Evolutionary conservation across 2,113 vertebrate species (phyloP), one percentile per base, ranked within the genome.

Genomic region (Eudyptes chrysolophus): DNA sequence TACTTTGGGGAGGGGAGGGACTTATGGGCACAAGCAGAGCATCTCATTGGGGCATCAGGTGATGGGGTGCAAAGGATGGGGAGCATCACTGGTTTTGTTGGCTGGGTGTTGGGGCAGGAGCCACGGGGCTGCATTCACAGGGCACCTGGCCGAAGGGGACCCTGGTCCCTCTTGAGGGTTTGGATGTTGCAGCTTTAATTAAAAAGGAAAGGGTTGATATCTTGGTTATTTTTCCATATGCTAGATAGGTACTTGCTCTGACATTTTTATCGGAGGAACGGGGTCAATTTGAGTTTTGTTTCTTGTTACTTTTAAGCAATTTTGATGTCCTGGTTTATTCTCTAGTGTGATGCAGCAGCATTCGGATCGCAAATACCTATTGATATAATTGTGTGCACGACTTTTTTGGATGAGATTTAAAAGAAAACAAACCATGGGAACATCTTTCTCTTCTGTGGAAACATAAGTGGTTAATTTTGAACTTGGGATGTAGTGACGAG

Each of bases 41-140:
- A 2, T 38, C 48, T 60, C 0, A 0, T 32, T 32, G 24, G 34
- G 27, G 14, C 22, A 9, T 9, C 13, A 14, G 25, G 11, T 34
- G 44, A 19, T 29, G 38, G 30, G 21, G 22, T 40, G 25, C 34
- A 38, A 71, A 36, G 26, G 34, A 8, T 29, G 52, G n/a, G 49
- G 18, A 64, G 4, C 49, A 70, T 52, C 40, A 3, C 17, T 55
- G n/a, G 11, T n/a, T 27, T 64, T 57, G 10, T 52, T 27, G 44
- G 2, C 27, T 46, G 11, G 10, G 5, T 52, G 13, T 30, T 69
- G 32, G 44, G 38, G 72, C 36, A 36, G 20, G 57, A 71, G n/a
- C 44, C 0, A 0, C 42, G 42, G 52, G 46, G 15, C 60, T 76
- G 69, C 25, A 7, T 16, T 64, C 44, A 13, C 9, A n/a, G 42